phyloP scores from a whole-genome alignment of 2,888 invertebrate species.

The Apodemia duryi region DNA sequence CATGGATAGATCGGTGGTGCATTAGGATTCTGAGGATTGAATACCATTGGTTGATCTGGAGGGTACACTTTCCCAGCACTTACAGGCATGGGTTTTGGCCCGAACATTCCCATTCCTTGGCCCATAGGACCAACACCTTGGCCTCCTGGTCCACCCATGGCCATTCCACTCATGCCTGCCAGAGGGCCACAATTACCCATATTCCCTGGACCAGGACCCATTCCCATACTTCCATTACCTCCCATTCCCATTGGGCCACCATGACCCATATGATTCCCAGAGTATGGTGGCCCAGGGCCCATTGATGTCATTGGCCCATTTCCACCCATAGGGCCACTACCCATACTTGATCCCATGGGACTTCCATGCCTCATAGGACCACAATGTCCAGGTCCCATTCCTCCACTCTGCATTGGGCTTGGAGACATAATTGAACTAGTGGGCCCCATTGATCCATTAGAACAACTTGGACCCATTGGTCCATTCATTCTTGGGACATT shows the following conservation, averaged over 20 bases:
- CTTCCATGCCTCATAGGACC: conserved; percentile 77
- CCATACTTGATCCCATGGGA: conserved; percentile 78
- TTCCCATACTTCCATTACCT: conserved; percentile 67
- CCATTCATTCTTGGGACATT: conserved; percentile 78
- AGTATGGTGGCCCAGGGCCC: conserved; percentile 72
- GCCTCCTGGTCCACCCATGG: conserved; percentile 74
- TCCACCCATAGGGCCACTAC: conserved; percentile 78
- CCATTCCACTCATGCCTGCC: conserved; percentile 76
- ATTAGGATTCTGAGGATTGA: conserved; percentile 98
- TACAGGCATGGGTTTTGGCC: conserved; percentile 94
- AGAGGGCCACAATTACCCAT: conserved; percentile 74
- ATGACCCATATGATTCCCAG: conserved; percentile 73
- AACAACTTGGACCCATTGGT: conserved; percentile 76
- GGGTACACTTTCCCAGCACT: conserved; percentile 96
- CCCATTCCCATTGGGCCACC: conserved; percentile 76
- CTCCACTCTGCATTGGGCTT: conserved; percentile 72
- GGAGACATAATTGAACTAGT: conserved; percentile 78
- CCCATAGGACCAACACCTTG: conserved; percentile 80
- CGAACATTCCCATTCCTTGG: conserved; percentile 81
- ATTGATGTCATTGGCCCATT: conserved; percentile 72
- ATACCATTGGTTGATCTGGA: conserved; percentile 97
- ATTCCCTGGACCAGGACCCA: conserved; percentile 70
- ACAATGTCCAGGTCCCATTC: conserved; percentile 74
- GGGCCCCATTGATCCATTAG: conserved; percentile 79
- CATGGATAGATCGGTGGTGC: conserved; percentile 99